phyloP scores from a whole-genome alignment of 2,888 invertebrate genomes.

The Camptogramma bilineatum region DNA sequence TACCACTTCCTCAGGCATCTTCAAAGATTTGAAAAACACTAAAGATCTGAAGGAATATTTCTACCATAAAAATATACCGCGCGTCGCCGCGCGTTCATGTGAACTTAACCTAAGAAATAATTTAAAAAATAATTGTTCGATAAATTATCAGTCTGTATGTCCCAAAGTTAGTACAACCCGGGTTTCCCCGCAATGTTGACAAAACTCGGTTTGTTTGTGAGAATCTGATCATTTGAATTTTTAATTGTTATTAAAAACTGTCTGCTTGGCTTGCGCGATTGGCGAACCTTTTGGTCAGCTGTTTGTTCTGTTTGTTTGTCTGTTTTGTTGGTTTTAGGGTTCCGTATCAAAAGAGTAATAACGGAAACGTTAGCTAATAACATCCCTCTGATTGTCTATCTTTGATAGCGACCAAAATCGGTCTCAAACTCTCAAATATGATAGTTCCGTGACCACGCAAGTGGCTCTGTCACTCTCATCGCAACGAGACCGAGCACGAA shows the following conservation, averaged over 20 bases:
- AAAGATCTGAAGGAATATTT: no score
- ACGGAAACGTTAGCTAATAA: neutral
- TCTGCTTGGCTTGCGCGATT: conserved; percentile 12
- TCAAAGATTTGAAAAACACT: no score
- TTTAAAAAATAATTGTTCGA: neutral
- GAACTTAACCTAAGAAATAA: no score
- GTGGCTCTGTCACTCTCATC: no score
- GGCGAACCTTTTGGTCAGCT: conserved; percentile 14
- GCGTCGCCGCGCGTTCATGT: no score
- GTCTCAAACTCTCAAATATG: no score
- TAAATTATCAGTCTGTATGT: conserved; percentile 30
- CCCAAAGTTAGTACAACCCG: conserved; percentile 35
- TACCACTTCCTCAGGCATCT: no score
- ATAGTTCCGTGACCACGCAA: no score
- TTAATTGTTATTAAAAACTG: conserved; percentile 39
- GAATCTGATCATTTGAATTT: conserved; percentile 39
- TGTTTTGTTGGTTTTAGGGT: conserved; percentile 13
- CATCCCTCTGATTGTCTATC: no score
- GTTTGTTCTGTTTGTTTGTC: neutral
- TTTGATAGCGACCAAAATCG: no score
- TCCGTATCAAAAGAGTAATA: neutral
- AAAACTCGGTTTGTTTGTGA: conserved; percentile 41
- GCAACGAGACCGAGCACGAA: no score
- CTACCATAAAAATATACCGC: no score
- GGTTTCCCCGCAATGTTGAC: conserved; percentile 43